Evolutionary conservation across 2,888 invertebrate genomes (phyloP), one percentile per base, ranked within the genome.

Genomic region (Eilema griseolum): DNA sequence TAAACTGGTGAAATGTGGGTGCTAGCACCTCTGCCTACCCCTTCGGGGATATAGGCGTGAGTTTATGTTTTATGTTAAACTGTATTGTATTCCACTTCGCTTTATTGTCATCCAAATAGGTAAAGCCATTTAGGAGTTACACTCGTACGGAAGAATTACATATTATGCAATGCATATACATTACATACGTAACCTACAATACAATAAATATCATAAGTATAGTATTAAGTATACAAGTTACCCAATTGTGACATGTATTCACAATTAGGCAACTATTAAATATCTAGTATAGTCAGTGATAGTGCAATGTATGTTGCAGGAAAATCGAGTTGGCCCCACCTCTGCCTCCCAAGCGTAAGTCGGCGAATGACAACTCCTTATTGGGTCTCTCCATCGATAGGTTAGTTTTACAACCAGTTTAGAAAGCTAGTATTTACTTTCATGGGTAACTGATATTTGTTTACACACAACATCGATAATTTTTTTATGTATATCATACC

Each of bases 341-440:
- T 52, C 90, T 98, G 85, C 98, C 98, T 77, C 98, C 98, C 71
- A 98, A 98, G 94, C 97, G 97, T 92, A 95, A 96, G 86, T 94
- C 95, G 8, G 92, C 95, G 26, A 94, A 93, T 84, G 95, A 95
- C 84, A 95, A 91, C 89, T 92, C 94, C 79, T 91, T 93, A 89
- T 92, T 93, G 89, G 89, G 96, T 93, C 88, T 96, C 92, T 93
- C 96, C 94, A 89, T 95, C 95, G 91, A 96, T 96, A 89, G 97
- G 96, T 93, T 96, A 96, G 89, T 89, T 73, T 67, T 74, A 69
- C 67, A 68, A 69, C 73, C 71, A 65, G 64, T 52, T 75, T 69
- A 26, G 71, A 70, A 74, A 71, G 65, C 69, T 67, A 69, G 62
- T 70, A n/a, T 71, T 67, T 69, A 77, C 71, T 74, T 78, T 70